Percentiles rank a stretch among this genome's conserved stretches.
Evolutionary conservation across 2,888 invertebrate genomes (phyloP).

Genomic region (Carterocephalus palaemon): DNA sequence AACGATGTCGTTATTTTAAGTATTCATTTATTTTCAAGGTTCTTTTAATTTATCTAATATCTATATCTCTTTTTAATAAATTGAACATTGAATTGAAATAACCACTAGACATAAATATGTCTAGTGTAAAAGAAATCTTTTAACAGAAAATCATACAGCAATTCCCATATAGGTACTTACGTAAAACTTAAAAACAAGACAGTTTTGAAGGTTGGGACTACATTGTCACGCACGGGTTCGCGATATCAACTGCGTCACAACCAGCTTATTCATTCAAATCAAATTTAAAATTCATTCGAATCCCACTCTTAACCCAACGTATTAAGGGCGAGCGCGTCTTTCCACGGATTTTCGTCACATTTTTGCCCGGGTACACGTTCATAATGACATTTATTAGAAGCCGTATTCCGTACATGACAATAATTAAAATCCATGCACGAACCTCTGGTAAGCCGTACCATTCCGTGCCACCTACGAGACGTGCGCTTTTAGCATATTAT

Average conservation of each 20-base stretch:
- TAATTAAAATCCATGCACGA: slow-evolving; percentile 79
- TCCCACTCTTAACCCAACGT: slow-evolving; percentile 27
- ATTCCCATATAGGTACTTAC: too few relatives aligned
- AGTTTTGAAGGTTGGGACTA: slow-evolving; percentile 63
- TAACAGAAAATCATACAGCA: too few relatives aligned
- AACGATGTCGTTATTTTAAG: too few relatives aligned
- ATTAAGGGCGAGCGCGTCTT: slow-evolving; percentile 30
- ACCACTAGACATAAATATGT: too few relatives aligned
- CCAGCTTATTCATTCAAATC: slow-evolving; percentile 33
- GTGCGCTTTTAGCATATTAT: slow-evolving; percentile 66
- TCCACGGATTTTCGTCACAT: slow-evolving; percentile 25
- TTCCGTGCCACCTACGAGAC: slow-evolving; percentile 69
- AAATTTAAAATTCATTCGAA: slow-evolving; percentile 24
- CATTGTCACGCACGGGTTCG: slow-evolving; percentile 75
- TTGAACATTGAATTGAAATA: too few relatives aligned
- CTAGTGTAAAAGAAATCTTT: too few relatives aligned
- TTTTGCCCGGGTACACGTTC: slow-evolving; percentile 57
- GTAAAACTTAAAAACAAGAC: slow-evolving; percentile 54
- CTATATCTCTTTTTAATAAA: too few relatives aligned
- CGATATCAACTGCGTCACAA: slow-evolving; percentile 66
- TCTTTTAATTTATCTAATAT: too few relatives aligned
- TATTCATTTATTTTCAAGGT: too few relatives aligned
- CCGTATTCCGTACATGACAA: slow-evolving; percentile 76
- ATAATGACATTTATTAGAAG: slow-evolving; percentile 78
- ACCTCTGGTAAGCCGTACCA: slow-evolving; percentile 56